Conservation (phyloP, 2,113 vertebrate genomes). For the Macroglossus sobrinus region DNA sequence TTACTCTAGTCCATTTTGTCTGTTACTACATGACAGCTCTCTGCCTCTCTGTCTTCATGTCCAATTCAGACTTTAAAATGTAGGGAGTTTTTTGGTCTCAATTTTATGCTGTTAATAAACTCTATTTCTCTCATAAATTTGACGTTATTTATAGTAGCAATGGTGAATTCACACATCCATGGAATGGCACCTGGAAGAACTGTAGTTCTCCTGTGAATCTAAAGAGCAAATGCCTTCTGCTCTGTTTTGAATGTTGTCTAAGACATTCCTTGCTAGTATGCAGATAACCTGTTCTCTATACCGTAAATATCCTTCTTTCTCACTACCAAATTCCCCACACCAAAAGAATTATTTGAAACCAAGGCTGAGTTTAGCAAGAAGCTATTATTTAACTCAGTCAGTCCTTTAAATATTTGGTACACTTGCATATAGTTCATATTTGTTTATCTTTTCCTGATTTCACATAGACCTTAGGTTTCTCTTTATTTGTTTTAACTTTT, state of each 20-base stretch:
- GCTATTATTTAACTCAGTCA: background rate
- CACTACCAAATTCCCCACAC: background rate
- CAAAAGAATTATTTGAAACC: background rate
- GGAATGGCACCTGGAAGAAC: background rate
- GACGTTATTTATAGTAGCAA: background rate
- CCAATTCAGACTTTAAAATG: background rate
- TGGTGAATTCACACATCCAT: background rate
- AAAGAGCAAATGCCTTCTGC: background rate
- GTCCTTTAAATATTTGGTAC: background rate
- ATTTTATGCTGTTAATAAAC: background rate
- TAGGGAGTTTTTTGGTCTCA: background rate
- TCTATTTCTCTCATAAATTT: background rate
- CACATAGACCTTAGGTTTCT: background rate
- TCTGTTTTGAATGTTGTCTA: background rate
- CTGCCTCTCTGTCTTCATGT: background rate
- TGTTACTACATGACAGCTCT: background rate
- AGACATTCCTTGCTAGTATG: background rate
- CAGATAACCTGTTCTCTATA: background rate
- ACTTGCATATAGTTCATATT: background rate
- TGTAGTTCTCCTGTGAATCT: background rate
- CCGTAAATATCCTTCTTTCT: background rate
- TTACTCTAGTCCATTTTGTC: background rate
- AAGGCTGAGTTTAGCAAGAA: background rate
- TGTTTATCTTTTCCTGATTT: background rate
- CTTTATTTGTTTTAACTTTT: background rate